A percentile compares a stretch with the other conserved stretches of the same genome.
These are phyloP conservation scores for Clarias magur DNA, from an alignment of 2,113 vertebrate genomes.

Conservation along the genomic window DNA sequence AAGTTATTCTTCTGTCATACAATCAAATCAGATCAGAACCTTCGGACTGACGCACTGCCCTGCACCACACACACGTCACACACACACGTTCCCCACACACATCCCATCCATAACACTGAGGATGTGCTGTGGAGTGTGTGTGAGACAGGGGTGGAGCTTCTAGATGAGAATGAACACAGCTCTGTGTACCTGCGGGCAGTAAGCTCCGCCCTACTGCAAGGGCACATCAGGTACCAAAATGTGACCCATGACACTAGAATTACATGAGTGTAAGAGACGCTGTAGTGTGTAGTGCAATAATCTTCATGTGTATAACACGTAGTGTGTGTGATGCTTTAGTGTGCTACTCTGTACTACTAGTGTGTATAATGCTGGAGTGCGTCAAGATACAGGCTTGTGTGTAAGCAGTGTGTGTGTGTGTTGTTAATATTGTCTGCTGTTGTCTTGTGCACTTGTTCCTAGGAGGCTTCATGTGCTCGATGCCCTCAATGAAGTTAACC, in stretches of 20 bases:
- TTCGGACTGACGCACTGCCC: slow-evolving; percentile 63
- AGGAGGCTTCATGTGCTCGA: not conserved
- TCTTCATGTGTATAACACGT: not conserved
- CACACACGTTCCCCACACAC: not conserved
- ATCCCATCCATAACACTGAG: slow-evolving; percentile 67
- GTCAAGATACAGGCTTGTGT: not conserved
- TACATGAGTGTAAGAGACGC: not conserved
- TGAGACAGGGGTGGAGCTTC: slow-evolving; percentile 56
- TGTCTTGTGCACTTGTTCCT: not conserved
- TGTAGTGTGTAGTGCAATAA: not conserved
- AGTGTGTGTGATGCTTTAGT: not conserved
- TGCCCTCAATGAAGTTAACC: not conserved
- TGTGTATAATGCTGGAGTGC: not conserved
- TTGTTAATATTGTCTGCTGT: not conserved
- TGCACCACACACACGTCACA: not conserved
- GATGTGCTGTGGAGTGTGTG: slow-evolving; percentile 81
- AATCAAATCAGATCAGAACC: slow-evolving; percentile 63
- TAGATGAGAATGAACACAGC: slow-evolving; percentile 54
- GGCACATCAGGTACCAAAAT: slow-evolving; percentile 65
- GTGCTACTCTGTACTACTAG: not conserved
- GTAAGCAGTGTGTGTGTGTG: not conserved
- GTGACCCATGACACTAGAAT: not conserved
- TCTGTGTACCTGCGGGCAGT: slow-evolving; percentile 71
- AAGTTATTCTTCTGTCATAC: slow-evolving; percentile 83
- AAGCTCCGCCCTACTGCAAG: slow-evolving; percentile 62